Conservation (phyloP, 35 echinoderm and acorn worm genomes). For the Amphiura filiformis region DNA sequence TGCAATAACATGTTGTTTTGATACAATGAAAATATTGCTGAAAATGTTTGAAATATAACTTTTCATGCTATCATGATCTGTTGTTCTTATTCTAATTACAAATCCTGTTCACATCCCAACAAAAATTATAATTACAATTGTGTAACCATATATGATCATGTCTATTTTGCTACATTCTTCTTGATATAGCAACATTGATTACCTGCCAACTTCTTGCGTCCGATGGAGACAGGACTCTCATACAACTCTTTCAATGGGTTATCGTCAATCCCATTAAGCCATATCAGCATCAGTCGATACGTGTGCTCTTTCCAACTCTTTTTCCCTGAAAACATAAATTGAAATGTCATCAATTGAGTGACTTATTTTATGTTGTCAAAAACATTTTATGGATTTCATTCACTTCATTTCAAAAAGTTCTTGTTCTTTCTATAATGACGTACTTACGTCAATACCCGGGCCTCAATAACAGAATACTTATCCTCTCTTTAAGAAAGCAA, state of each 20-base stretch:
- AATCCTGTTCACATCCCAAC: background rate
- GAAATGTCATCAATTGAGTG: too few relatives aligned
- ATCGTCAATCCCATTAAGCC: slow-evolving; percentile 82
- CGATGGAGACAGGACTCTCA: slow-evolving; percentile 73
- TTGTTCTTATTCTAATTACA: background rate
- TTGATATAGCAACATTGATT: too few relatives aligned
- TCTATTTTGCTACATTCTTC: too few relatives aligned
- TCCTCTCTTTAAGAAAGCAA: too few relatives aligned
- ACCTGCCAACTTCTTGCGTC: slow-evolving; percentile 82
- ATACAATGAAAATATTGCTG: background rate
- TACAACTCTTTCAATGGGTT: slow-evolving; percentile 86
- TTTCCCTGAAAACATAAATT: slow-evolving; percentile 53
- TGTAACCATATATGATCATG: too few relatives aligned
- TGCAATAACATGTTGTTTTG: too few relatives aligned
- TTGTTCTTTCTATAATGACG: too few relatives aligned
- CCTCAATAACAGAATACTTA: too few relatives aligned
- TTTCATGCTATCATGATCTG: background rate
- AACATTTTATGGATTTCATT: too few relatives aligned
- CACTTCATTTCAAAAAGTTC: too few relatives aligned
- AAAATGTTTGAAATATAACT: background rate
- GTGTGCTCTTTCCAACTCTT: slow-evolving; percentile 91
- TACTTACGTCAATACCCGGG: too few relatives aligned
- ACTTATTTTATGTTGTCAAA: too few relatives aligned
- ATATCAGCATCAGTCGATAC: slow-evolving; percentile 83
- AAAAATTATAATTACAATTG: background rate